phyloP scores from a whole-genome alignment of 2,113 vertebrate genomes.

The Eubucco bourcierii region DNA sequence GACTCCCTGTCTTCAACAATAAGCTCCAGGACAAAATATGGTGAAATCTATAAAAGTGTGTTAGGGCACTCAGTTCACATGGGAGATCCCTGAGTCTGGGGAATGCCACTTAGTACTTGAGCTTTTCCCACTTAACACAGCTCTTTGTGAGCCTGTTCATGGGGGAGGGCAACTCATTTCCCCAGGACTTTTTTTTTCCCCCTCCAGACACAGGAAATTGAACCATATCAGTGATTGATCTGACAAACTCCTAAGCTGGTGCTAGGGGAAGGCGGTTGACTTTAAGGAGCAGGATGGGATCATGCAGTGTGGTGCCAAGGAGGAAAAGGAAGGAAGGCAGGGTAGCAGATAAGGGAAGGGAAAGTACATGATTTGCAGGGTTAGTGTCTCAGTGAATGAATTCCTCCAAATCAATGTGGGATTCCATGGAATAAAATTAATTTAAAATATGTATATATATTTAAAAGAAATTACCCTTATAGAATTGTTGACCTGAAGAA shows the following conservation, averaged over 20 bases:
- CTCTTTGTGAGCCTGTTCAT: background rate
- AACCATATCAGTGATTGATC: background rate
- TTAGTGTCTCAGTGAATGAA: background rate
- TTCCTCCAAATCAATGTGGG: background rate
- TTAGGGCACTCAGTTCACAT: background rate
- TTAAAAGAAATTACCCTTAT: background rate
- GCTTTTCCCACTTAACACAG: background rate
- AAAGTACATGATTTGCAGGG: background rate
- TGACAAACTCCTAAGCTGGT: background rate
- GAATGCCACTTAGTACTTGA: rapidly evolving
- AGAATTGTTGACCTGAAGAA: background rate
- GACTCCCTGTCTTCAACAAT: background rate
- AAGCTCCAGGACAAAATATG: background rate
- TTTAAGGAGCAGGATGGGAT: background rate
- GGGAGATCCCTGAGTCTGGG: background rate
- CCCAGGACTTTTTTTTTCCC: background rate
- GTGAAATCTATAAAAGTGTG: background rate
- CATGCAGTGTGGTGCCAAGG: rapidly evolving
- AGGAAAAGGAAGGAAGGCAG: background rate
- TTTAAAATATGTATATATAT: background rate
- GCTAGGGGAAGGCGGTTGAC: background rate
- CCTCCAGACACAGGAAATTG: background rate
- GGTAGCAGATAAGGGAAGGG: background rate
- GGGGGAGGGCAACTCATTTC: background rate
- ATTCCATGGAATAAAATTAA: background rate